phyloP scores from a whole-genome alignment of 1,140 invertebrate genomes.

The Diorhabda carinulata region DNA sequence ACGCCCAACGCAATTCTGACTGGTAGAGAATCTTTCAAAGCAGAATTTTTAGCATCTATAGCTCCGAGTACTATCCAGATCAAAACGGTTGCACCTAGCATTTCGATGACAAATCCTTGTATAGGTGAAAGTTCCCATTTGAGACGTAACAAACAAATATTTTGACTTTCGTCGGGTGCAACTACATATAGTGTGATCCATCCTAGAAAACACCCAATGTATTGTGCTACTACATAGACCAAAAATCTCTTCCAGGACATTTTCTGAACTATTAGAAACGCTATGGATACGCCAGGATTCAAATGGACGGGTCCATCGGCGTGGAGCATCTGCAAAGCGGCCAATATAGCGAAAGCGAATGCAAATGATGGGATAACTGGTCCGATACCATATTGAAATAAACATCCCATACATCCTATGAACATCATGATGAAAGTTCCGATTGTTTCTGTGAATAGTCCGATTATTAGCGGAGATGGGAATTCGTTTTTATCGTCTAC shows the following conservation, averaged over 20 bases:
- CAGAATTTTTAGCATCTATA: background rate
- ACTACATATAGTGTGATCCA: background rate
- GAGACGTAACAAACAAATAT: background rate
- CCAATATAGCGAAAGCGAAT: constrained; percentile 6
- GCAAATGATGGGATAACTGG: constrained; percentile 1
- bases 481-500: background rate
- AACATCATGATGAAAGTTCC: constrained; percentile 3
- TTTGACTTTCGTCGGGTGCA: background rate
- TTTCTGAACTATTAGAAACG: background rate
- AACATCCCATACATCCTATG: constrained; percentile 11
- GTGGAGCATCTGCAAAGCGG: background rate
- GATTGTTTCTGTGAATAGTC: background rate
- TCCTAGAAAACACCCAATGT: background rate
- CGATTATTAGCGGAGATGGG: background rate
- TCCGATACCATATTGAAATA: constrained; percentile 3
- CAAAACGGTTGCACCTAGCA: background rate
- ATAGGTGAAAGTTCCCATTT: background rate
- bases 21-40: constrained; percentile 4
- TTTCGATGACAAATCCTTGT: constrained; percentile 11
- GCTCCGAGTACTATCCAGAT: constrained; percentile 6
- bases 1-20: background rate
- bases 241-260: constrained; percentile 6
- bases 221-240: constrained; percentile 8
- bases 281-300: constrained; percentile 5
- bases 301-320: background rate